Base-by-base conservation (phyloP, 2,797 vertebrate genomes). In the Sebastes alutus region DNA sequence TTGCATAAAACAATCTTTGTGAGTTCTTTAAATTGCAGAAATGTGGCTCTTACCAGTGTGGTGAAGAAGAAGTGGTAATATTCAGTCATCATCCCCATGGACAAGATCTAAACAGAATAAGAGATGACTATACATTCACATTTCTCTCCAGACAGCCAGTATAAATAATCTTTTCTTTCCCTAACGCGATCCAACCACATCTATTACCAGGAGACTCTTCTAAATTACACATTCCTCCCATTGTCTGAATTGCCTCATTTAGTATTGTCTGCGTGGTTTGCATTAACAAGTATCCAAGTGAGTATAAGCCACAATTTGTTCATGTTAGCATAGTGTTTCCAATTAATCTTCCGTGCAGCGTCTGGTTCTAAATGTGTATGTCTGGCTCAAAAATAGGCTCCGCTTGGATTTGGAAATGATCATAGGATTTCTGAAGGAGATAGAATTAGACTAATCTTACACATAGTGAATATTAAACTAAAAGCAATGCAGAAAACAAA, bases 81-180 rank as follows among this genome's bases (percentile, higher is more conserved):
- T 90, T 99, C 99, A 0, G 99, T 99, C 98, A 99, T 99, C 99
- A 99, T 99, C 77, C 99, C 99, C 98, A 99, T 98, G 77, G 98
- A 99, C 58, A 99, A 95, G 83, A 95, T 94, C 94, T 95, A 67
- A 52, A 86, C 18, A 84, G 73, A 64, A 78, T 22, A 13, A 80
- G 27, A 84, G 4, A 77, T 33, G 29, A 73, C n/a, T 75, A 7
- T 32, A 69, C 25, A 64, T 58, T 75, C 18, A 77, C 33, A 25
- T 78, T 77, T 68, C 54, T 60, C 46, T 70, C 35, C 69, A 76
- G 22, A 23, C 62, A 65, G 61, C 22, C 69, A 55, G 56, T 33
- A 75, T 46, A 64, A 80, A 80, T 56, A 38, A 76, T 56, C 6
- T 60, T 23, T 30, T 65, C 52, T 55, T 71, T 32, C 35, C 22